phyloP scores from a whole-genome alignment of 1,140 invertebrate species.

The Coenobita brevimanus region DNA sequence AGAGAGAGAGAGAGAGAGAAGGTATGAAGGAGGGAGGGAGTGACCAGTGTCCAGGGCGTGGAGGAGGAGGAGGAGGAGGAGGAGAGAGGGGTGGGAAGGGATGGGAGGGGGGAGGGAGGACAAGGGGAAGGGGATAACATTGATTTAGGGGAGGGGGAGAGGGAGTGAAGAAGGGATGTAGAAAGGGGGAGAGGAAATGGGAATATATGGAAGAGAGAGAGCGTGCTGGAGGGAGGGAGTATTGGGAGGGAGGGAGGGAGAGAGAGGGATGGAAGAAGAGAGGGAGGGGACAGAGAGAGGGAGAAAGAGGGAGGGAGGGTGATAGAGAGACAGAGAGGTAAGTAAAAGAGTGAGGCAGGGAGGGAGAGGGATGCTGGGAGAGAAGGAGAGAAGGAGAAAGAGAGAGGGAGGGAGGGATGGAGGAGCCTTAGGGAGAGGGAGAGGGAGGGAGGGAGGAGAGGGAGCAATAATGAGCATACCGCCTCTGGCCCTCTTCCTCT shows the following conservation, averaged over 20 bases:
- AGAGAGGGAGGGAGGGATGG: neutral
- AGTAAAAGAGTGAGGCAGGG: too few species aligned
- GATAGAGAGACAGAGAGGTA: constrained; percentile 38
- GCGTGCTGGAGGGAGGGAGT: too few species aligned
- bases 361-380: too few species aligned
- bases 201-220: too few species aligned
- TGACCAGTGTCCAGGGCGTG: too few species aligned
- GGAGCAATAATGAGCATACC: too few species aligned
- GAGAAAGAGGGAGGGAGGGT: neutral
- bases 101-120: neutral
- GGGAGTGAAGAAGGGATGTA: neutral
- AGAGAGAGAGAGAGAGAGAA: neutral
- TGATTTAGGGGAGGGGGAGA: constrained; percentile 13
- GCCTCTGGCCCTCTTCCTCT: neutral
- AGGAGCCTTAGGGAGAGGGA: too few species aligned
- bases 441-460: too few species aligned
- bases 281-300: constrained; percentile 18
- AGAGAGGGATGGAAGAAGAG: constrained; percentile 1
- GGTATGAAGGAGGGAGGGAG: neutral
- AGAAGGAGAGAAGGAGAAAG: neutral
- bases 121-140: too few species aligned
- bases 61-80: neutral
- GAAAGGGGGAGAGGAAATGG: neutral
- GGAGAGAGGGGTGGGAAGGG: neutral
- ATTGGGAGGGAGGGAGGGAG: neutral